phyloP scores from a whole-genome alignment of 1,140 invertebrate species.

The Drosophila jambulina region DNA sequence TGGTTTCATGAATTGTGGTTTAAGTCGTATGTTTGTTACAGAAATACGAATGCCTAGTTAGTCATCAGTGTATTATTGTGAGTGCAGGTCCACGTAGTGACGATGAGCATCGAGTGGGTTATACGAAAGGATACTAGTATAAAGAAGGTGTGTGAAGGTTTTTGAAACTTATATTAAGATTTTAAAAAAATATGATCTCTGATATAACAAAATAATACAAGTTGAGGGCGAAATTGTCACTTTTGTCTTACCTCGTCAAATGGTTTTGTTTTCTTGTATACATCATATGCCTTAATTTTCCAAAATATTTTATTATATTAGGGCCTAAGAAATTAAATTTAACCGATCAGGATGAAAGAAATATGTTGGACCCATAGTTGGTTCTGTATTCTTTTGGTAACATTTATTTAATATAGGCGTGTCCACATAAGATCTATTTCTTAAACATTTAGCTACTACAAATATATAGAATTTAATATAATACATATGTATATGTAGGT shows the following conservation, averaged over 20 bases:
- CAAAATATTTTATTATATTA: background rate
- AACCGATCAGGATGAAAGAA: background rate
- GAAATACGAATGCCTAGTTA: background rate
- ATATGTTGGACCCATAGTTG: constrained; percentile 1
- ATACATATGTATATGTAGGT: constrained; percentile 36
- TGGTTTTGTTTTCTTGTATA: too few species aligned
- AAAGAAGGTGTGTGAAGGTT: background rate
- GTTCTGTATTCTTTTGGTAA: constrained; percentile 27
- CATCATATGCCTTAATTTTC: background rate
- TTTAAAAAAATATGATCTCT: too few species aligned
- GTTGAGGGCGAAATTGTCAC: too few species aligned
- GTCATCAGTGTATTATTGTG: background rate
- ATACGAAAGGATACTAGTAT: background rate
- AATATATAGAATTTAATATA: constrained; percentile 46
- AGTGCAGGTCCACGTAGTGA: background rate
- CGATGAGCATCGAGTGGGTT: too few species aligned
- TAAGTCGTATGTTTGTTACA: background rate
- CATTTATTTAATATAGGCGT: constrained; percentile 44
- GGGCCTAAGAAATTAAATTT: background rate
- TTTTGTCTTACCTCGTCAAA: background rate
- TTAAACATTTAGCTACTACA: constrained; percentile 57
- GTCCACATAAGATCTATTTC: constrained; percentile 46
- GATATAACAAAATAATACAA: background rate
- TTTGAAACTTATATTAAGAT: background rate
- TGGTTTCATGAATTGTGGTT: background rate